Base-by-base conservation (phyloP, 2,797 vertebrate species). In the Stomatorhinus walkeri region DNA sequence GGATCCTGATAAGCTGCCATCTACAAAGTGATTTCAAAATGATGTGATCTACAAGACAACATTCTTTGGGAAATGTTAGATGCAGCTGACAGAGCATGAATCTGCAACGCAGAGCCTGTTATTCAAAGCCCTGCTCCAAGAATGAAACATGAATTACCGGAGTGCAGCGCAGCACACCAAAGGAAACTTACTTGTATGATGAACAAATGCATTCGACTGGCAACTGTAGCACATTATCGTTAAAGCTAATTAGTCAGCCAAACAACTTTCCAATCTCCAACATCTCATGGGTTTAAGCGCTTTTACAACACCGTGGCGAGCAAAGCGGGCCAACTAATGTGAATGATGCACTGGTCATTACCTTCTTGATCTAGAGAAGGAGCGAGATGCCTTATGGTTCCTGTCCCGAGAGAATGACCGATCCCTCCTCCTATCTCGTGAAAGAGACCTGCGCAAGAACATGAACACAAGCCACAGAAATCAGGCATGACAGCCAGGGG, bases 341-440 rank as follows among this genome's bases (percentile, higher is more conserved):
- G 76, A 81, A 81, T 0, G 76, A 46, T 46, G 76, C 76, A n/a
- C 4, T 9, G 14, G 76, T 7, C 7, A 1, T 85, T 96, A 99
- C 98, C 98, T 99, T 93, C 97, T 97, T 92, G 98, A 99, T 95
- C 98, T 96, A 92, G 98, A 99, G 92, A 99, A 98, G 32, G 98
- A 99, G 88, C 97, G 96, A 22, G 98, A 99, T 54, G 97, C 97
- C 96, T 99, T 99, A 91, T 99, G 98, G 94, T 98, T 99, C 96
- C 98, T 98, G 92, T 99, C 98, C 91, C 97, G 93, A 91, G 98
- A 99, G 91, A 97, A 93, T 83, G 98, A 99, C 91, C 98, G 96
- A 93, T 99, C 98, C 97, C 98, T 98, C 93, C 97, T 98, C 92
- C 98, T 97, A 92, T 99, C 98, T 96, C 98, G 97, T 91, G 98